Base-by-base conservation (phyloP, 2,113 vertebrate species). In the Rhegmatorhina hoffmannsi region DNA sequence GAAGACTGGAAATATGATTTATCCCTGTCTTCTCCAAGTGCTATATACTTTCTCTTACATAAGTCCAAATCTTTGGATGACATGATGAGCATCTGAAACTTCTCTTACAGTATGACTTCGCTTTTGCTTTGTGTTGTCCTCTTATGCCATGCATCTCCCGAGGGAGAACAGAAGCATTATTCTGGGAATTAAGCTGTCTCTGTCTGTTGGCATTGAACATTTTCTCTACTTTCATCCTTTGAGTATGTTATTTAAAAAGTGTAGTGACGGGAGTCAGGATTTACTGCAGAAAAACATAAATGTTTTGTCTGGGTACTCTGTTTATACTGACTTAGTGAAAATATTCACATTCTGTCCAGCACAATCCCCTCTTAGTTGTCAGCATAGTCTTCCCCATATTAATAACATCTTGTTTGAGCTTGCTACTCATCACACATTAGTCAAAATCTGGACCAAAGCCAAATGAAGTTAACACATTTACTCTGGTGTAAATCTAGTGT, bases 401-500 rank as follows among this genome's bases (percentile, higher is more conserved):
- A 76, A 56, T 49, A 60, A 66, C 25, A 58, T 13, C 40, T 68
- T 43, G 49, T 91, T 73, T 68, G 49, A 92, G 36, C 40, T 79
- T 47, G 21, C 33, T 21, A 13, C 56, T 87, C 34, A 50, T 47
- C n/a, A 72, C 68, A 59, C 6, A 21, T 62, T 40, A 88, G 56
- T 25, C 7, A 5, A 84, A 92, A 63, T 24, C 24, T 78, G 34
- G 52, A 87, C 72, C 19, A 87, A 84, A 87, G 81, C 56, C 73
- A 87, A 80, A 81, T 13, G 8, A 87, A 94, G 44, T 73, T 84
- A 95, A 68, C 47, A 64, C 58, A 82, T 75, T 95, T 91, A 46
- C 19, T 79, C 58, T 58, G 40, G 11, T 96, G 29, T 84, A 79
- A 95, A 63, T 58, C 33, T 63, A 40, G 21, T 40, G 31, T 82